These are phyloP conservation scores for Automeris io DNA, from an alignment of 2,888 invertebrate genomes.

Conservation along the genomic window DNA sequence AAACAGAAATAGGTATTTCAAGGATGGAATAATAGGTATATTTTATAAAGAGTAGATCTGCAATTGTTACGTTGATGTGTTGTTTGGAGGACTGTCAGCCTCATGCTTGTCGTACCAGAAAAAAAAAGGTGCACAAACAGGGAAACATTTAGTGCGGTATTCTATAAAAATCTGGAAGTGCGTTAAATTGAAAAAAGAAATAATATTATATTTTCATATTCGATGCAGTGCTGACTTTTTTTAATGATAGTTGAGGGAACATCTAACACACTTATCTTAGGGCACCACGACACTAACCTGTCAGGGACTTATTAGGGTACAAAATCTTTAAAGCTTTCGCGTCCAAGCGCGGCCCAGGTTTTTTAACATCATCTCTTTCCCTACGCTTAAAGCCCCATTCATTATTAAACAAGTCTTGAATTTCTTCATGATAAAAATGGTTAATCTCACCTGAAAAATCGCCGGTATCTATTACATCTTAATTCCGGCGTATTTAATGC, in stretches of 20 bases:
- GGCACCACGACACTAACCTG: conserved; percentile 74
- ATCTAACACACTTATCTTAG: conserved; percentile 53
- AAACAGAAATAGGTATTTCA: too few species aligned
- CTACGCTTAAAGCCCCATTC: conserved; percentile 90
- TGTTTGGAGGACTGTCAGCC: conserved; percentile 35
- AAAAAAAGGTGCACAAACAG: conserved; percentile 50
- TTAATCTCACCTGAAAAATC: conserved; percentile 75
- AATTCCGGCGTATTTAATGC: conserved; percentile 32
- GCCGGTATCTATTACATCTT: conserved; percentile 56
- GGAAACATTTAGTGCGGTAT: conserved; percentile 66
- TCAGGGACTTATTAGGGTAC: conserved; percentile 69
- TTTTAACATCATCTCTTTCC: conserved; percentile 94
- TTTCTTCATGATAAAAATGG: conserved; percentile 68
- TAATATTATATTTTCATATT: conserved; percentile 25
- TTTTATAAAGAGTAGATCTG: conserved; percentile 19
- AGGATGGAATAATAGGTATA: background rate
- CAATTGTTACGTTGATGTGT: conserved; percentile 27
- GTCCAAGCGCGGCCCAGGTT: conserved; percentile 92
- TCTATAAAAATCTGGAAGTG: conserved; percentile 59
- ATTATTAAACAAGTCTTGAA: conserved; percentile 79
- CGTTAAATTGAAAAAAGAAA: conserved; percentile 40
- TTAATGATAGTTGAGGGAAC: conserved; percentile 43
- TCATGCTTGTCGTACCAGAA: conserved; percentile 51
- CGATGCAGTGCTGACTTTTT: conserved; percentile 36
- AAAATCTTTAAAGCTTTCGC: conserved; percentile 78